Percentiles rank a stretch among this genome's conserved stretches.
phyloP scores from a whole-genome alignment of 2,888 invertebrate species.

The Trichogramma dendrolimi region DNA sequence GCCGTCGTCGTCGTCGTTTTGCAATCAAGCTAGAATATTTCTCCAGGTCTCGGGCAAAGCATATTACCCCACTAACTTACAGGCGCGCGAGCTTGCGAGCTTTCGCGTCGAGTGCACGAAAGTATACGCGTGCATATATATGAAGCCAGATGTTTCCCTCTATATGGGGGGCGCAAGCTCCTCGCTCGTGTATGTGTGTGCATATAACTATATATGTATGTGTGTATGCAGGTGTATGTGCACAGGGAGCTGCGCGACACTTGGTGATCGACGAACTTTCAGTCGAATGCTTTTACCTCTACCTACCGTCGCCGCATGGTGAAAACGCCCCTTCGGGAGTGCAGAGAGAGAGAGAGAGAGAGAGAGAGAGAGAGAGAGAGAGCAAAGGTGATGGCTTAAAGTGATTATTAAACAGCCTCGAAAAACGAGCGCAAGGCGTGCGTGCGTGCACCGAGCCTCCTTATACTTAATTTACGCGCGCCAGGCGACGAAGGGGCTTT shows the following conservation, averaged over 20 bases:
- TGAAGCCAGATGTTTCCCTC: slow-evolving; percentile 38
- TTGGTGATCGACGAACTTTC: slow-evolving; percentile 25
- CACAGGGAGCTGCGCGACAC: not conserved
- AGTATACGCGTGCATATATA: not conserved
- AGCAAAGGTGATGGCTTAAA: not conserved
- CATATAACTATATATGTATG: not conserved
- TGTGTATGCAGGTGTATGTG: no score
- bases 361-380: not conserved
- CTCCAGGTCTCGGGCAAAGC: slow-evolving; percentile 32
- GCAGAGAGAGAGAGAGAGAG: not conserved
- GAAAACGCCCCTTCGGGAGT: not conserved
- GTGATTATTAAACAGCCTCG: no score
- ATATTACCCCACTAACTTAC: slow-evolving; percentile 43
- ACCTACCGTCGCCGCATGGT: not conserved
- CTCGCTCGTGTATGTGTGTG: no score
- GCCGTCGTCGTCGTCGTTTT: slow-evolving; percentile 7
- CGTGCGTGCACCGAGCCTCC: no score
- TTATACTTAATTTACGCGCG: no score
- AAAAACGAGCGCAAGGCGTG: no score
- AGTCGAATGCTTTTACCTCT: not conserved
- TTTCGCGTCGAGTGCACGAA: not conserved
- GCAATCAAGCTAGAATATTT: slow-evolving; percentile 38
- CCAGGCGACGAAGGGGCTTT: no score
- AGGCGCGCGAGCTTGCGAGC: slow-evolving; percentile 7
- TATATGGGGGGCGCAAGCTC: no score